Evolutionary conservation across 2,113 vertebrate genomes (phyloP).

Genomic region (Anguilla rostrata): DNA sequence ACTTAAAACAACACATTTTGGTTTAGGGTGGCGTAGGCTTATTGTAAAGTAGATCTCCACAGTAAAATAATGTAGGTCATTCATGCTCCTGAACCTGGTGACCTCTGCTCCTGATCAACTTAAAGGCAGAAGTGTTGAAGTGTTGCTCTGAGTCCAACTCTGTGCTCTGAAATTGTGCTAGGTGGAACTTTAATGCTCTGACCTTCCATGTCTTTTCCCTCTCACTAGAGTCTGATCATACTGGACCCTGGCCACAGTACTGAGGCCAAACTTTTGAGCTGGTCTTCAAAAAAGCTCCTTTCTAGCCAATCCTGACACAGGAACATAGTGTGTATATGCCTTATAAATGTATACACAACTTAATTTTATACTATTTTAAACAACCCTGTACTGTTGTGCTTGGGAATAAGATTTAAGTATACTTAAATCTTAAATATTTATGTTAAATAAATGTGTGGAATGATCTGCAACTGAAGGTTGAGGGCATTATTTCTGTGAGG

Average conservation of each 20-base stretch:
- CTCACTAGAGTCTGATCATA: too few relatives aligned
- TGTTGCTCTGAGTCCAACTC: background rate
- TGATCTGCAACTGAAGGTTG: too few relatives aligned
- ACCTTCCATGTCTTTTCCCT: background rate
- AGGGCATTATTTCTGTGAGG: too few relatives aligned
- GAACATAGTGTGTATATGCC: background rate
- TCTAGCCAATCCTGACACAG: background rate
- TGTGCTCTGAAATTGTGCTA: background rate
- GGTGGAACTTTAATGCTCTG: background rate
- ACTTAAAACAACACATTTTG: background rate
- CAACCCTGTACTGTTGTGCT: background rate
- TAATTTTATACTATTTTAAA: background rate
- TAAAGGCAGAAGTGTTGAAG: background rate
- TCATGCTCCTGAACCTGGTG: background rate
- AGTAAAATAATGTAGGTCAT: background rate
- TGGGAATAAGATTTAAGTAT: background rate
- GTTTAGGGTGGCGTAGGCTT: background rate
- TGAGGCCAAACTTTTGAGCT: too few relatives aligned
- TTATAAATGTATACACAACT: background rate
- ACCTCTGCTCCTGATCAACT: background rate
- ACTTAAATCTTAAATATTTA: too few relatives aligned
- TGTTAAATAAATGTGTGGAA: too few relatives aligned
- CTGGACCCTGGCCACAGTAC: too few relatives aligned
- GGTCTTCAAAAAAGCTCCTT: background rate
- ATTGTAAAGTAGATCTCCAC: background rate